These are phyloP conservation scores for Hyperopisus bebe DNA, from an alignment of 2,113 vertebrate genomes.

Conservation along the genomic window DNA sequence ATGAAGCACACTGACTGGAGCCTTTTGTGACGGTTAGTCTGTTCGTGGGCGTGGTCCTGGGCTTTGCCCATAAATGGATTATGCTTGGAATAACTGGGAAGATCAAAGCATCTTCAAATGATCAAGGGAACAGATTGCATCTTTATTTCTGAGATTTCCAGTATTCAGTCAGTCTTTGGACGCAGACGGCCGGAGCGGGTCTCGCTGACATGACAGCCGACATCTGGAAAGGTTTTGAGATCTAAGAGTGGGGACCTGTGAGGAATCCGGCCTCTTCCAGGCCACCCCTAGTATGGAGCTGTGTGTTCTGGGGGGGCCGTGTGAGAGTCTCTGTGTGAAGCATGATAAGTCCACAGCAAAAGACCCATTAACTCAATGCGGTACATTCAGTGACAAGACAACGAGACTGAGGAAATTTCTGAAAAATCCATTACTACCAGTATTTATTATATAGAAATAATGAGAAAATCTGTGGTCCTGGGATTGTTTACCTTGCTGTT, in stretches of 20 bases:
- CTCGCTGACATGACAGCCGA: not conserved
- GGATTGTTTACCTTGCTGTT: not conserved
- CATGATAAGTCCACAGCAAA: not conserved
- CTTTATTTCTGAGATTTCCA: not conserved
- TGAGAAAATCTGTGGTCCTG: not conserved
- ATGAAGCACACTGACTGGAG: constrained; percentile 15
- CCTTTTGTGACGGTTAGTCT: not conserved
- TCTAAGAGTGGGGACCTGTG: not conserved
- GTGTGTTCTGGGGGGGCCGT: not conserved
- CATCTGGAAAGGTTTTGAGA: not conserved
- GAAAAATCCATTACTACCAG: not conserved
- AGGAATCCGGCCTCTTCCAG: not conserved
- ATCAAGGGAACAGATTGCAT: not conserved
- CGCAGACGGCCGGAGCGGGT: not conserved
- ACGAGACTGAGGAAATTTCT: not conserved
- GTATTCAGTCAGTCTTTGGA: not conserved
- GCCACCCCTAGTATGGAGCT: not conserved
- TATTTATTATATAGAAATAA: not conserved
- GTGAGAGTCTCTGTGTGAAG: not conserved
- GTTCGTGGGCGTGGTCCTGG: not conserved
- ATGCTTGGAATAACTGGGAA: too few species aligned
- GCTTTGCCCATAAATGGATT: not conserved
- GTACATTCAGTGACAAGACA: not conserved
- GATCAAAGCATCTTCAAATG: not conserved
- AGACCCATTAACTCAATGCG: not conserved